Conservation (phyloP, 2,888 invertebrate genomes). For the Plagodis pulveraria region DNA sequence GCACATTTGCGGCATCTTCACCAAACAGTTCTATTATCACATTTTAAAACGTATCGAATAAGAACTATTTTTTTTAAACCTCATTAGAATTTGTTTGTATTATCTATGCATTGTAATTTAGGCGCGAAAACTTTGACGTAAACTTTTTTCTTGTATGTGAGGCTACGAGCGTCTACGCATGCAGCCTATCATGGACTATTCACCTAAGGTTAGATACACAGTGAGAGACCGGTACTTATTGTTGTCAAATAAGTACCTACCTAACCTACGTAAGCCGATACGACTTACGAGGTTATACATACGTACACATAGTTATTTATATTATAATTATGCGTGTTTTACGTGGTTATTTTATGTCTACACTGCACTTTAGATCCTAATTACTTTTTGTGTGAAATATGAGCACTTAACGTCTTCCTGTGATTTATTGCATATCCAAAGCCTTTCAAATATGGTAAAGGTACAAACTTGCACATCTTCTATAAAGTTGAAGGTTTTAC, state of each 20-base stretch:
- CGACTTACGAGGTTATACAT: slow-evolving; percentile 21
- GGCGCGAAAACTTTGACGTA: slow-evolving; percentile 22
- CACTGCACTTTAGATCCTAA: background rate
- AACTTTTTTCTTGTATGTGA: slow-evolving; percentile 21
- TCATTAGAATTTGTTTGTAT: slow-evolving; percentile 2
- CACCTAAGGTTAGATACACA: slow-evolving; percentile 2
- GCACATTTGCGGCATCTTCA: slow-evolving; percentile 22
- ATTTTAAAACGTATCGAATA: slow-evolving; percentile 9
- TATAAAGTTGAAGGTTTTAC: too few species aligned
- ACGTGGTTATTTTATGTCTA: background rate
- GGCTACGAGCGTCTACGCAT: slow-evolving; percentile 40
- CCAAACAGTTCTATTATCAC: slow-evolving; percentile 18
- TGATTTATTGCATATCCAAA: background rate
- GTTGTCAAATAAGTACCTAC: slow-evolving; percentile 2
- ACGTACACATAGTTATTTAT: background rate
- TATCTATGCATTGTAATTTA: slow-evolving; percentile 8
- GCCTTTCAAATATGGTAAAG: too few species aligned
- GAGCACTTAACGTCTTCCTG: background rate
- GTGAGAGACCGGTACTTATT: slow-evolving; percentile 4
- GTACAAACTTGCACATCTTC: too few species aligned
- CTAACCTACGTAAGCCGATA: background rate
- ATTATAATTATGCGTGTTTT: background rate
- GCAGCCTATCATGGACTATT: slow-evolving; percentile 41
- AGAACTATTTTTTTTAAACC: slow-evolving; percentile 4
- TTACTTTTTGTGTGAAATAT: background rate